phyloP scores from a whole-genome alignment of 2,113 vertebrate species.

The Chionomys nivalis region DNA sequence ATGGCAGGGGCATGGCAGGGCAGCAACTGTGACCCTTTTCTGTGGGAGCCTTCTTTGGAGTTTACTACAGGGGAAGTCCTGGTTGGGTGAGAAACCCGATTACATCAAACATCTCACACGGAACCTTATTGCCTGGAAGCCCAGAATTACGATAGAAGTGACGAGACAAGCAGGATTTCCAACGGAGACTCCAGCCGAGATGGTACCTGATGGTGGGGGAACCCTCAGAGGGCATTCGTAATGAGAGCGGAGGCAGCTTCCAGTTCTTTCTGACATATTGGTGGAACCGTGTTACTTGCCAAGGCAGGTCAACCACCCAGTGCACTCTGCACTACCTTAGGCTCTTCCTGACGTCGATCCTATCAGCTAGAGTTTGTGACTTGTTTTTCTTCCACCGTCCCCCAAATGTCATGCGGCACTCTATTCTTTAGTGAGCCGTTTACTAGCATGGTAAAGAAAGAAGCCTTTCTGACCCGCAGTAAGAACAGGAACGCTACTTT shows the following conservation, averaged over 20 bases:
- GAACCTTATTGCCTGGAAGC: neutral
- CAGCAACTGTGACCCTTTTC: neutral
- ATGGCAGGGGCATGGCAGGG: neutral
- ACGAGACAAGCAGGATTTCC: neutral
- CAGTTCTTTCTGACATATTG: neutral
- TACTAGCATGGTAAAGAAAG: neutral
- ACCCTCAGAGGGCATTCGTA: neutral
- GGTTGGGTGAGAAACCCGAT: neutral
- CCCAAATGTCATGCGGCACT: neutral
- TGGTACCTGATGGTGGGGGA: neutral
- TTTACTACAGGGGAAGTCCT: neutral
- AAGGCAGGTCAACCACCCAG: neutral
- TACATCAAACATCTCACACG: neutral
- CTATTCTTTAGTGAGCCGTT: neutral
- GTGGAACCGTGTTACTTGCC: neutral
- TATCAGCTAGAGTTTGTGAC: neutral
- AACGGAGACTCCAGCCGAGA: neutral
- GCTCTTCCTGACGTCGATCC: constrained; percentile 18
- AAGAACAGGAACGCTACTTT: constrained; percentile 8
- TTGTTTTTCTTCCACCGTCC: neutral
- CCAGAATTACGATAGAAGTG: neutral
- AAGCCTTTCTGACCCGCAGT: neutral
- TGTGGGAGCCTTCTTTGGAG: neutral
- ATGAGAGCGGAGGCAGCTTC: neutral
- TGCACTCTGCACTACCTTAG: neutral